These are phyloP conservation scores for Trichomalopsis sarcophagae DNA, from an alignment of 1,140 invertebrate species.

Conservation along the genomic window DNA sequence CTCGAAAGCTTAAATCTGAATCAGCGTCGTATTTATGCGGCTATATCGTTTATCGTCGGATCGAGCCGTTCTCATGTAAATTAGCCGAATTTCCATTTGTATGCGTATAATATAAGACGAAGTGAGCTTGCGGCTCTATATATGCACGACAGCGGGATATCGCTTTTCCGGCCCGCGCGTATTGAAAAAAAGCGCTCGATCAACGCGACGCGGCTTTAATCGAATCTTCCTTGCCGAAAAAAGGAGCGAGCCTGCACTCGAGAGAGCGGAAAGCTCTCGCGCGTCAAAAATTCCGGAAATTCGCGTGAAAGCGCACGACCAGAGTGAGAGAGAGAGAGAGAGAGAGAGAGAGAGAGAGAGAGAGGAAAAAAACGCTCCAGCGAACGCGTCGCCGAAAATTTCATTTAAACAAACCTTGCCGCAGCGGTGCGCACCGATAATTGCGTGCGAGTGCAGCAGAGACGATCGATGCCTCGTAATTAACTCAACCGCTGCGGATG, in stretches of 20 bases:
- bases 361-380: neutral
- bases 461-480: neutral
- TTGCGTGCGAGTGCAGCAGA: neutral
- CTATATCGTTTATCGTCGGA: constrained; percentile 4
- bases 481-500: neutral
- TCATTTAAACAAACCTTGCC: neutral
- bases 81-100: constrained; percentile 39
- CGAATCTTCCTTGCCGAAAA: neutral
- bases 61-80: constrained; percentile 34
- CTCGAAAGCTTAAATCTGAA: constrained; percentile 23
- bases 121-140: no score
- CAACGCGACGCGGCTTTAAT: neutral
- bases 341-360: no score
- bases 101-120: neutral
- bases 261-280: no score
- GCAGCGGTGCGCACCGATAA: neutral
- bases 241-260: neutral
- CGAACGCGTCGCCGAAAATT: neutral
- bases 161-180: no score
- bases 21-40: constrained; percentile 6
- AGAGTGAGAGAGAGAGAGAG: no score
- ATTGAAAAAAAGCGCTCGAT: neutral
- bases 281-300: neutral
- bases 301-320: neutral
- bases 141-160: no score